phyloP scores from a whole-genome alignment of 2,113 vertebrate species.

The Solea senegalensis region DNA sequence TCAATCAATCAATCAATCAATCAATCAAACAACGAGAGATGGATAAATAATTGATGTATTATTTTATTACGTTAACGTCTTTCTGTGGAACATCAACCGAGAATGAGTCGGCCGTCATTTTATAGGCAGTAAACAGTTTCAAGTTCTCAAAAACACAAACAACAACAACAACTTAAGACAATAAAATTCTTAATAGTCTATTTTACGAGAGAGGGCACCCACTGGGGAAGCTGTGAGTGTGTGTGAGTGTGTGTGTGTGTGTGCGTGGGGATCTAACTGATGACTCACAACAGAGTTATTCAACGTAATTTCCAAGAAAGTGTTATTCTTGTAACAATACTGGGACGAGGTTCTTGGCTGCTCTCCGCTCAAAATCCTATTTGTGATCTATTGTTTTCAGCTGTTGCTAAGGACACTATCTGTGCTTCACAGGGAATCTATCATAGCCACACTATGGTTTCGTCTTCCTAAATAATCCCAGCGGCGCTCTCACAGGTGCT shows the following conservation, averaged over 20 bases:
- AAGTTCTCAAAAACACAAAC: neutral
- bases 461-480: conserved; percentile 42
- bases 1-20: no score
- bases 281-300: conserved; percentile 62
- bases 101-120: neutral
- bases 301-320: conserved; percentile 64
- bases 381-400: conserved; percentile 61
- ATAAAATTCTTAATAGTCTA: conserved; percentile 4
- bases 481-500: conserved; percentile 34
- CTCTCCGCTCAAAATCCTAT: conserved; percentile 25
- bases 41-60: no score
- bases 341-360: conserved; percentile 48
- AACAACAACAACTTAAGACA: neutral
- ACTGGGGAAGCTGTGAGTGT: neutral
- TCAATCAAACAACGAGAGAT: no score
- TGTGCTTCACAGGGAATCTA: conserved; percentile 40
- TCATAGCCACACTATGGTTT: conserved; percentile 52
- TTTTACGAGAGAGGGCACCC: conserved; percentile 23
- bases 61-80: neutral
- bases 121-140: conserved; percentile 15
- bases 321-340: conserved; percentile 69
- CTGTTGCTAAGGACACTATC: conserved; percentile 72
- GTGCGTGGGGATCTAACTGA: conserved; percentile 27
- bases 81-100: neutral
- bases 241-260: neutral